Evolutionary conservation across 2,797 vertebrate genomes (phyloP), one percentile per base, ranked within the genome.

Genomic region (Lateolabrax maculatus): DNA sequence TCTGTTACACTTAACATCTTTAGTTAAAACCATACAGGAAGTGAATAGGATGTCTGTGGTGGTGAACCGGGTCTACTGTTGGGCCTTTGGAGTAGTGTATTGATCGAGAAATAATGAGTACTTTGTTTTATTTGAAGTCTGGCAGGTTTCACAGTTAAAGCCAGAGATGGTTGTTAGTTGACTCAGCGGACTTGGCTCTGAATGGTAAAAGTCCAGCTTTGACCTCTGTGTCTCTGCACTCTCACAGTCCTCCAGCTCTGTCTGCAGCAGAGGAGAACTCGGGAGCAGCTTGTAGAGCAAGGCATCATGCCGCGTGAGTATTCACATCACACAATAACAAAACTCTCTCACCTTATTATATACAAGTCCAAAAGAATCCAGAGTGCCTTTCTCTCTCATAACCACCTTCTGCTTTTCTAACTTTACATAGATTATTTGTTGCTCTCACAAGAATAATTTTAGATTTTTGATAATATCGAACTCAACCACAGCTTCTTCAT

Each of bases 301-400:
- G 98, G 98, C 95, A 98, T 99, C 96, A 98, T 99, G 97, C 97
- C 98, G 84, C 97, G 98, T 99, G 95, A 98, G 98, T 95, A 65
- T 73, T 64, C 21, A 27, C 9, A 58, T 65, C 52, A 19, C 39
- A 43, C 51, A 8, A 9, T 10, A 23, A n/a, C 49, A 41, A 21
- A 18, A 39, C 27, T 18, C 3, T 41, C n/a, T n/a, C 2, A 52
- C 4, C 39, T 12, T 12, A n/a, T 41, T n/a, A n/a, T n/a, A n/a
- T n/a, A n/a, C n/a, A n/a, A n/a, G n/a, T n/a, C n/a, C n/a, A n/a
- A n/a, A n/a, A n/a, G 19, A 57, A 39, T 39, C 23, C 27, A 51
- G 21, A n/a, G 6, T n/a, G 52, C 13, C 27, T 27, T 61, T 41
- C n/a, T 48, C 10, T 60, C 13, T 44, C 9, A 48, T 49, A 23